Conservation (phyloP, 2,797 vertebrate species). For the Mormyrus proboscirostris region DNA sequence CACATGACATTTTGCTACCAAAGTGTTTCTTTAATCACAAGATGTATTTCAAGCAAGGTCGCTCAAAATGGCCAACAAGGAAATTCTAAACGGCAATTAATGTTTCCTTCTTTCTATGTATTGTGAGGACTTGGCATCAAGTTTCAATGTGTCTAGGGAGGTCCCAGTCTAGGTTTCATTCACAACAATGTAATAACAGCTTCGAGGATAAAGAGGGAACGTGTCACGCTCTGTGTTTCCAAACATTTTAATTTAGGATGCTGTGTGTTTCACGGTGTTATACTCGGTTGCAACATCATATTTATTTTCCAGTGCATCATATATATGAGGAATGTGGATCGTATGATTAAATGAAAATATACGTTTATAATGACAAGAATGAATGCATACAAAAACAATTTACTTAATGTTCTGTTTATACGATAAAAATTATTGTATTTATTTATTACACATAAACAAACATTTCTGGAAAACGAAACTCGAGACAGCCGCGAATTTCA, state of each 20-base stretch:
- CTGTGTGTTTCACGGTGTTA: neutral
- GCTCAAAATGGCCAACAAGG: slow-evolving; percentile 22
- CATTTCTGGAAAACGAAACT: neutral
- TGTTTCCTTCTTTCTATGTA: slow-evolving; percentile 47
- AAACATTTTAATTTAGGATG: neutral
- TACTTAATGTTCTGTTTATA: neutral
- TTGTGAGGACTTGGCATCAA: slow-evolving; percentile 67
- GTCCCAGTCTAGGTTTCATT: slow-evolving; percentile 64
- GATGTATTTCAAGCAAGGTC: slow-evolving; percentile 33
- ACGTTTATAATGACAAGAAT: neutral
- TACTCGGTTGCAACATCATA: neutral
- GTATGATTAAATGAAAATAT: neutral
- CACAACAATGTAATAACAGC: slow-evolving; percentile 66
- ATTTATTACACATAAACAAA: neutral
- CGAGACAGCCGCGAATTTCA: neutral
- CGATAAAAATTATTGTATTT: neutral
- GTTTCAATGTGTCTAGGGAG: slow-evolving; percentile 75
- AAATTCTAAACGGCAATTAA: slow-evolving; percentile 38
- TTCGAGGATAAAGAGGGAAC: slow-evolving; percentile 53
- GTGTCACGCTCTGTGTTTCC: slow-evolving; percentile 48
- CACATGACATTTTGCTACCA: slow-evolving; percentile 5
- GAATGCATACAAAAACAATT: neutral
- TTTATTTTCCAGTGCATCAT: neutral
- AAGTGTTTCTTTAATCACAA: slow-evolving; percentile 33
- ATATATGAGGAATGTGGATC: neutral